Base-by-base conservation (phyloP, 2,113 vertebrate species). In the Phoenicopterus ruber region DNA sequence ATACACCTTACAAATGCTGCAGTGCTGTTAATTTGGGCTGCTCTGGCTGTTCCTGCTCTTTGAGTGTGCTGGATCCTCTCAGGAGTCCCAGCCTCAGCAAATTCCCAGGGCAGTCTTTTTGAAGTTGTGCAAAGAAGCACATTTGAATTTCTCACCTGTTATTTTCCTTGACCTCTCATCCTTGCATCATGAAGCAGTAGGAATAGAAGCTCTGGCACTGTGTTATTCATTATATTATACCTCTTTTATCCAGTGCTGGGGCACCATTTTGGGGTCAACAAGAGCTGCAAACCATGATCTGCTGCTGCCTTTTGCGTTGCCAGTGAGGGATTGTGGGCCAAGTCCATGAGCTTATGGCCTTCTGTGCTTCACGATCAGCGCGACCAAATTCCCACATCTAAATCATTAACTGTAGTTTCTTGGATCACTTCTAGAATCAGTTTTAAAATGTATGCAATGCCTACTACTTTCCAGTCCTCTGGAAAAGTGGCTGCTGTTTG, bases 11-110 rank as follows among this genome's bases (percentile, higher is more conserved):
- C 3, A 83, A 78, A n/a, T 49, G 6, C 28, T 76, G 25, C 13
- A 3, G 26, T 61, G 9, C 3, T 55, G 24, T 62, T 71, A 31
- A 59, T 87, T 92, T 40, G 46, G 57, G 31, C 7, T 44, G 38
- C 9, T 82, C 24, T 55, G 26, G 10, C 14, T 91, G 15, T 24
- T 94, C 18, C 44, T 59, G 22, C n/a, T 79, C n/a, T 86, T 25
- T 0, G 0, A 34, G 28, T 13, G 36, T 0, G 1, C 21, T 46
- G n/a, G 25, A 74, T 86, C 17, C 10, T 88, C 28, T 49, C 55
- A 76, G 46, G 24, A 79, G 5, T 74, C 31, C 34, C 2, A 2
- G 10, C 14, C 40, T 57, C 57, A 71, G n/a, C 9, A 79, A 78
- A 88, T 46, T 90, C 28, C 6, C 28, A 42, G n/a, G 22, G 7